Evolutionary conservation across 2,888 invertebrate species (phyloP).

Genomic region (Agonopterix arenella): DNA sequence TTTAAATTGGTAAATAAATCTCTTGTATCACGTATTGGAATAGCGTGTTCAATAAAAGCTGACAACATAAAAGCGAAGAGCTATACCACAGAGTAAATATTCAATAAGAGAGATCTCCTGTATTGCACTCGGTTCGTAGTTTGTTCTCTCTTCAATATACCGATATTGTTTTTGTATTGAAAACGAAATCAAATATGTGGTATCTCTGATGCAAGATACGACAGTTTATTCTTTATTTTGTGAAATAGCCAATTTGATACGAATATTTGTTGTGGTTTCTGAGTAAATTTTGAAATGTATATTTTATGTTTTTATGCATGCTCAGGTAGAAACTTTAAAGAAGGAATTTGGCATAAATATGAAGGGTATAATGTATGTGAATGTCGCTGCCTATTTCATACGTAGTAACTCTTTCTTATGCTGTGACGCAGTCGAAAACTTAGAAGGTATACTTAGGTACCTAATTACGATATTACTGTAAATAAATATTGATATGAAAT

Average conservation of each 20-base stretch:
- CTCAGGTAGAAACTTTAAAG: too few relatives aligned
- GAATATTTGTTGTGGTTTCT: neutral
- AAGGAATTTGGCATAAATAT: too few relatives aligned
- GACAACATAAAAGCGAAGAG: slow-evolving; percentile 4
- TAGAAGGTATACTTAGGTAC: too few relatives aligned
- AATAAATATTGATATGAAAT: too few relatives aligned
- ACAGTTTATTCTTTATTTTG: neutral
- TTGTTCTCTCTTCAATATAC: slow-evolving; percentile 57
- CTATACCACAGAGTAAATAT: slow-evolving; percentile 9
- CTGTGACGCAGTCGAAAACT: too few relatives aligned
- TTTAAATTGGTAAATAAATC: neutral
- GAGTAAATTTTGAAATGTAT: too few relatives aligned
- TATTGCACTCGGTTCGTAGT: slow-evolving; percentile 47
- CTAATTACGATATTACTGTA: too few relatives aligned
- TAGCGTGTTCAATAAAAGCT: slow-evolving; percentile 5
- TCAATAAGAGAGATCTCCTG: slow-evolving; percentile 48
- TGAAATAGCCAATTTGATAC: neutral
- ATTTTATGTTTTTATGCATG: too few relatives aligned
- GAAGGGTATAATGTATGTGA: too few relatives aligned
- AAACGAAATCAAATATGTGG: slow-evolving; percentile 28
- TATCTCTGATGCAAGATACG: neutral
- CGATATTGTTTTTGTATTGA: slow-evolving; percentile 58
- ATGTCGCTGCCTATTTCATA: too few relatives aligned
- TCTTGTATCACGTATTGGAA: neutral
- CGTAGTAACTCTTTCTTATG: too few relatives aligned